Base-by-base conservation (phyloP, 2,797 vertebrate species). In the Clarias fuscus region DNA sequence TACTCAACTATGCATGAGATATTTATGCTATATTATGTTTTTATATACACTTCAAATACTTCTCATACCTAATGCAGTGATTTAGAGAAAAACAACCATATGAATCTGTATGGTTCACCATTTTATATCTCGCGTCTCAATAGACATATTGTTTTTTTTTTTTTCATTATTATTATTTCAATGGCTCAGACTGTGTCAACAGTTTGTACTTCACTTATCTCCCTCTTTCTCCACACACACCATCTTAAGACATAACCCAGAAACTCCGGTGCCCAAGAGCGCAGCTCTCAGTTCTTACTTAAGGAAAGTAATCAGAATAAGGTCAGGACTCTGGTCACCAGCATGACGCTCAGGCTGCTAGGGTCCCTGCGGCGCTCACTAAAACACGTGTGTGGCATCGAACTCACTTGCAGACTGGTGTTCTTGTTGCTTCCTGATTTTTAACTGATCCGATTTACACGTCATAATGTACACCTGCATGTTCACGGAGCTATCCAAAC, bases 271-370 rank as follows among this genome's bases (percentile, higher is more conserved):
- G 70, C 58, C 78, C 73, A 68, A 65, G 27, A 27, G 33, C 20
- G 0, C 68, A 67, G 68, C 58, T n/a, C 43, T 72, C 68, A 72
- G 68, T 18, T 85, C 82, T 84, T 86, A 82, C 83, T 86, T 85
- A 73, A 67, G 77, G 22, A 85, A 86, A 86, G 53, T 67, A 58
- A 78, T 83, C 40, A 83, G 43, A 90, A 89, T 85, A 85, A 89
- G 86, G 88, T 89, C 88, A 88, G 82, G 56, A 71, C 33, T 84
- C 37, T 43, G 67, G 43, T 79, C 82, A 62, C 83, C 40, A 62
- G 71, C 68, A 17, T 37, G 58, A 70, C 3, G 62, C 17, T 68
- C 27, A 84, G 81, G 48, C 33, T 53, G 72, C 76, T 17, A 10
- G 0, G 83, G 62, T 75, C 62, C 48, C 71, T 24, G 48, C 82